Evolutionary conservation across 2,797 vertebrate species (phyloP).

Genomic region (Sebastiscus tertius): DNA sequence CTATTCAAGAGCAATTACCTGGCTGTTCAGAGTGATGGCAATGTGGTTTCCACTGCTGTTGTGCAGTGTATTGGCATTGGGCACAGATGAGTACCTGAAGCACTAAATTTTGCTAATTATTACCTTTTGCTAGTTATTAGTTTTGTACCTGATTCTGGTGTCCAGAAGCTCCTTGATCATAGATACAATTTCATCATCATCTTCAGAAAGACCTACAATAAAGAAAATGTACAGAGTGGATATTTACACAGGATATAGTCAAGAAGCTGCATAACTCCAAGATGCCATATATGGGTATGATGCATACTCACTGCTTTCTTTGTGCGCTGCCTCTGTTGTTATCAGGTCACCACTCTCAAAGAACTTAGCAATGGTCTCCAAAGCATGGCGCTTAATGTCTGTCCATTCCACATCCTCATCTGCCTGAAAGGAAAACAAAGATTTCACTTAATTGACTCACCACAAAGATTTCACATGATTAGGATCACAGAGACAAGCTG

Average conservation of each 20-base stretch:
- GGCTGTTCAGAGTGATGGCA: background rate
- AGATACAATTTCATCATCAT: constrained; percentile 85
- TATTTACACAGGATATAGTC: background rate
- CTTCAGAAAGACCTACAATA: constrained; percentile 79
- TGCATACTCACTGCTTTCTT: constrained; percentile 82
- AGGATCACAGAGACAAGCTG: constrained; percentile 4
- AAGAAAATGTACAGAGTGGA: constrained; percentile 7
- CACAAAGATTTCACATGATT: background rate
- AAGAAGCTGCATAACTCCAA: background rate
- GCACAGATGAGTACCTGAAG: background rate
- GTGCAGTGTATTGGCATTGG: background rate
- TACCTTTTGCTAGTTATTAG: background rate
- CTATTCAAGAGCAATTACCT: too few species aligned
- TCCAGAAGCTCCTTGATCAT: constrained; percentile 89
- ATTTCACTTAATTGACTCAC: background rate
- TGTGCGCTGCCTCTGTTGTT: constrained; percentile 74
- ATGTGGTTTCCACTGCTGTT: background rate
- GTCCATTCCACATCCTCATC: constrained; percentile 85
- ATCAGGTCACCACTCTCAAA: constrained; percentile 83
- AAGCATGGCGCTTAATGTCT: constrained; percentile 78
- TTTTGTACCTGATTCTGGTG: constrained; percentile 84
- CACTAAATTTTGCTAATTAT: background rate
- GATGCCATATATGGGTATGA: background rate
- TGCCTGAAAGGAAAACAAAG: constrained; percentile 60
- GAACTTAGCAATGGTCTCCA: constrained; percentile 80